These are phyloP conservation scores for Halotydeus destructor DNA, from an alignment of 1,140 invertebrate genomes.

Conservation along the genomic window DNA sequence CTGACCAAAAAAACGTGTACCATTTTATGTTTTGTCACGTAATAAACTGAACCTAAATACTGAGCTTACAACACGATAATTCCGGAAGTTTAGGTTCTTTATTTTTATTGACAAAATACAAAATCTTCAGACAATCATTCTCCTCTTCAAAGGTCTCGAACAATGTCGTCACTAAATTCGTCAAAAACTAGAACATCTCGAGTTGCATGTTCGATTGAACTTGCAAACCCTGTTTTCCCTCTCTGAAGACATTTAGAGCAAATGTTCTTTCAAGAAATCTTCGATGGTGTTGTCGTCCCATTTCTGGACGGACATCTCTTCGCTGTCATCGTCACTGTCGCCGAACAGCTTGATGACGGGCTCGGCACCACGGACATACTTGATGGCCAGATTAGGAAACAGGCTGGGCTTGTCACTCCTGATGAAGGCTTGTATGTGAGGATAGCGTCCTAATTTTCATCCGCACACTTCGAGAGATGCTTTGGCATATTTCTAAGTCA, in stretches of 20 bases:
- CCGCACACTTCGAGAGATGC: constrained; percentile 68
- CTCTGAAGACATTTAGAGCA: constrained; percentile 2
- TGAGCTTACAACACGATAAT: no score
- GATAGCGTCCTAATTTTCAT: constrained; percentile 84
- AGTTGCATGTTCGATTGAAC: no score
- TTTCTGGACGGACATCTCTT: constrained; percentile 31
- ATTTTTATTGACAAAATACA: no score
- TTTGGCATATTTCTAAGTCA: constrained; percentile 31
- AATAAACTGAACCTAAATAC: no score
- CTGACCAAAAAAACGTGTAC: no score
- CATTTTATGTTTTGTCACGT: no score
- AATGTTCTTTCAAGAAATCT: constrained; percentile 50
- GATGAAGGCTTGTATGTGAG: constrained; percentile 86
- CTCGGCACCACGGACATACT: constrained; percentile 70
- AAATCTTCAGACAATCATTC: no score
- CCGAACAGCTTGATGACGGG: constrained; percentile 76
- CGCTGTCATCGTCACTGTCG: constrained; percentile 51
- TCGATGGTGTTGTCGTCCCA: constrained; percentile 92
- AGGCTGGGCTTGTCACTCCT: constrained; percentile 63
- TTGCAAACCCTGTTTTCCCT: no score
- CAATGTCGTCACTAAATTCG: no score
- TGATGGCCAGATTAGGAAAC: constrained; percentile 68
- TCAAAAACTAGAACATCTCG: no score
- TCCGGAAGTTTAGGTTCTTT: no score
- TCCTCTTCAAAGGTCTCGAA: no score